Conservation (phyloP, 2,113 vertebrate species). For the Cairina moschata region DNA sequence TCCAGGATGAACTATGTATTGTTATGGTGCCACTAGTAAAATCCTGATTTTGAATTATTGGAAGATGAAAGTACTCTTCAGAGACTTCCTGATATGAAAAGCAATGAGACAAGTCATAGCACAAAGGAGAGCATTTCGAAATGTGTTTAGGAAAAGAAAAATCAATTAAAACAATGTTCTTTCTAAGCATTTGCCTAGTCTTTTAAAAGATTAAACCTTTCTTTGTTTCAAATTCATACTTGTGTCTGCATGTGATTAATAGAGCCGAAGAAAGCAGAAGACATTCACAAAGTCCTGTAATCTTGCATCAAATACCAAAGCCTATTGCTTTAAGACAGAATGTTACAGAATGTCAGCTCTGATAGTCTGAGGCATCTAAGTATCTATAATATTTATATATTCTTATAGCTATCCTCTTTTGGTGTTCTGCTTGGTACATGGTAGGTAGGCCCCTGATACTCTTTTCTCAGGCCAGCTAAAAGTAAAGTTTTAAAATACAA, state of each 20-base stretch:
- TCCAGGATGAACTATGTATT: not conserved
- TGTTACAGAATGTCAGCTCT: not conserved
- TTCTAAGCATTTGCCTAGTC: not conserved
- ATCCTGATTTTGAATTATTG: not conserved
- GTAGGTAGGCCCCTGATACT: not conserved
- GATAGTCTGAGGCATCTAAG: not conserved
- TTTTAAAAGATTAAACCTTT: not conserved
- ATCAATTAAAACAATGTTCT: not conserved
- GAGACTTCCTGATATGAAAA: not conserved
- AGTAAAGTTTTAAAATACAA: not conserved
- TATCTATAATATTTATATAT: not conserved
- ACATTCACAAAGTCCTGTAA: not conserved
- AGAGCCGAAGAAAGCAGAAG: not conserved
- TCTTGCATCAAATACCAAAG: not conserved
- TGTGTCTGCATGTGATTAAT: not conserved
- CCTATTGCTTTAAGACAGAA: not conserved
- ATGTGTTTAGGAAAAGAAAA: not conserved
- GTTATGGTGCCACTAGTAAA: not conserved
- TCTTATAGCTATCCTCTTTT: not conserved
- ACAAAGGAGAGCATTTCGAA: not conserved
- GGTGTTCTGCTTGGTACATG: not conserved
- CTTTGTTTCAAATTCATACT: not conserved
- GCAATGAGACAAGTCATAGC: not conserved
- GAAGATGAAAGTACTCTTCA: not conserved
- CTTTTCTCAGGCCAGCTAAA: not conserved